phyloP scores from a whole-genome alignment of 1,140 invertebrate genomes.

The Drosophila pseudoananassae region DNA sequence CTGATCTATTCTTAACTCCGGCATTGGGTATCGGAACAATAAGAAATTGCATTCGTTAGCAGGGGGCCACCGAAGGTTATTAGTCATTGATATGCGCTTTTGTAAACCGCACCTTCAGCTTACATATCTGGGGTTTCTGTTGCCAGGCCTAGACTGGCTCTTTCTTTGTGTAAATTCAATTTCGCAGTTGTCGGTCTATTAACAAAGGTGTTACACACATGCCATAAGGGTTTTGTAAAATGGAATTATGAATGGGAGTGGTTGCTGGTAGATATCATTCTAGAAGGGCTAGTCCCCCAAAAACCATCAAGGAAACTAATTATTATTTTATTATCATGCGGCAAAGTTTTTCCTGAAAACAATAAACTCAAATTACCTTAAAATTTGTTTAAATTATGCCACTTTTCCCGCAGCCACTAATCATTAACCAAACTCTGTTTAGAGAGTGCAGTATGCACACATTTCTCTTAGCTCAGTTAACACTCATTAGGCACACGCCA shows the following conservation, averaged over 20 bases:
- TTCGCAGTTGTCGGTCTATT: slow-evolving; percentile 35
- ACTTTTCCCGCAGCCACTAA: neutral
- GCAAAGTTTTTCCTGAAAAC: neutral
- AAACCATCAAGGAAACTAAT: no score
- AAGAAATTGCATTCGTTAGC: slow-evolving; percentile 56
- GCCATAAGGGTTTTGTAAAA: slow-evolving; percentile 2
- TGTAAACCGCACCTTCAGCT: slow-evolving; percentile 60
- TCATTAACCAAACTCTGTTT: neutral
- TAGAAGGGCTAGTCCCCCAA: neutral
- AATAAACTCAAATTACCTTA: neutral
- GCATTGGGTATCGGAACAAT: slow-evolving; percentile 46
- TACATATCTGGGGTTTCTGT: slow-evolving; percentile 14
- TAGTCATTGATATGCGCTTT: slow-evolving; percentile 74
- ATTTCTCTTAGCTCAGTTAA: slow-evolving; percentile 10
- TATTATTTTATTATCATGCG: no score
- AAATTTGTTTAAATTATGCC: neutral
- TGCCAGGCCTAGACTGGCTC: slow-evolving; percentile 7
- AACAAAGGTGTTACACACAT: slow-evolving; percentile 31
- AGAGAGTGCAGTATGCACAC: slow-evolving; percentile 1
- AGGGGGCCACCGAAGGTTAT: slow-evolving; percentile 53
- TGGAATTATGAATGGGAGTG: slow-evolving; percentile 9
- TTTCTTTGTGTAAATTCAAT: slow-evolving; percentile 26
- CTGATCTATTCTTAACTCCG: slow-evolving; percentile 46
- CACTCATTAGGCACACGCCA: slow-evolving; percentile 49
- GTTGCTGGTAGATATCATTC: neutral